Evolutionary conservation across 2,797 vertebrate species (phyloP).

Genomic region (Sebastes hubbsi): DNA sequence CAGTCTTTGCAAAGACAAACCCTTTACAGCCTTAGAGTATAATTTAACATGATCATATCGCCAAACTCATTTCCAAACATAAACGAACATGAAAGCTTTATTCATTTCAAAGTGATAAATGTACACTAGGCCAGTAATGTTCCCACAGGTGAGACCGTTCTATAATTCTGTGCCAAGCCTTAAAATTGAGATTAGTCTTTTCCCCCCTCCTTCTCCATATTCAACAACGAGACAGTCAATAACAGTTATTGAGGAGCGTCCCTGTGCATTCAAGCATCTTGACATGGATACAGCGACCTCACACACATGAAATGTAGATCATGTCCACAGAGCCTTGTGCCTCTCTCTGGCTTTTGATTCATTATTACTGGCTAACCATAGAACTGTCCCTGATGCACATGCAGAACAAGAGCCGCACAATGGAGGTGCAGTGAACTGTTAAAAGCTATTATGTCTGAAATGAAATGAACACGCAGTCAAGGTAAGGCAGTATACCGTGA

Average conservation of each 20-base stretch:
- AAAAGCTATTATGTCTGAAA: constrained; percentile 74
- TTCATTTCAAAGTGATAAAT: not conserved
- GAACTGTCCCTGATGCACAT: constrained; percentile 58
- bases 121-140: not conserved
- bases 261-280: constrained; percentile 35
- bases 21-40: not conserved
- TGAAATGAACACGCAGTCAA: constrained; percentile 58
- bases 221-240: constrained; percentile 30
- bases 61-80: not conserved
- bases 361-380: constrained; percentile 60
- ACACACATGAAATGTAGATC: constrained; percentile 46
- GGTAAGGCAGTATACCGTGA: constrained; percentile 26
- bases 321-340: constrained; percentile 42
- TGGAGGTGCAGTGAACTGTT: constrained; percentile 66
- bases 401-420: constrained; percentile 70
- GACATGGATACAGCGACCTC: constrained; percentile 34
- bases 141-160: not conserved
- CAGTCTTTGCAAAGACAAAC: not conserved
- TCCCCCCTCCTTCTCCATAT: not conserved
- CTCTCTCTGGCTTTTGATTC: constrained; percentile 55
- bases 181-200: constrained; percentile 7
- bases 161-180: not conserved
- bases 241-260: constrained; percentile 31
- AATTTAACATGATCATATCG: not conserved
- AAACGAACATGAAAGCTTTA: not conserved